Evolutionary conservation across 2,888 invertebrate species (phyloP).

Genomic region (Bhutanitis thaidina): DNA sequence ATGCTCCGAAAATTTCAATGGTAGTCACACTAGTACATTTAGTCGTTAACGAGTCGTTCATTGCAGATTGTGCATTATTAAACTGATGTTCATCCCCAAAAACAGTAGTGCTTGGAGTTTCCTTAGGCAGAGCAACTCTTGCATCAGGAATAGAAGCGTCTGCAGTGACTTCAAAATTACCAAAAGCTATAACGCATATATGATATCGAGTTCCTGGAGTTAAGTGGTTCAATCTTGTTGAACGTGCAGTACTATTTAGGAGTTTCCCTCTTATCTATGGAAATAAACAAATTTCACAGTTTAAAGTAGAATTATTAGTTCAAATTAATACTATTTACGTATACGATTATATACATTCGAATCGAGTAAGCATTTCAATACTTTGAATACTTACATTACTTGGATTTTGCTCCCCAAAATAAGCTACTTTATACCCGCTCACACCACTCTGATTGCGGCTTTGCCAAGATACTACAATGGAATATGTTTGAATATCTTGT

Average conservation of each 20-base stretch:
- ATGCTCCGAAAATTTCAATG: constrained; percentile 84
- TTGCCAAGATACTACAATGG: constrained; percentile 93
- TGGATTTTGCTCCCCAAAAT: constrained; percentile 81
- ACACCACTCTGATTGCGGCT: constrained; percentile 92
- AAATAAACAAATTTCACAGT: background rate
- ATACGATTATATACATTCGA: no score
- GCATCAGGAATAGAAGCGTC: constrained; percentile 72
- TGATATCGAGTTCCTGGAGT: constrained; percentile 89
- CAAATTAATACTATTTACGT: no score
- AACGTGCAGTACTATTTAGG: constrained; percentile 85
- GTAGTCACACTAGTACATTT: constrained; percentile 89
- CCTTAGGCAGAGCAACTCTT: constrained; percentile 64
- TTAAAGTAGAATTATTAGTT: no score
- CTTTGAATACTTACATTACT: constrained; percentile 69
- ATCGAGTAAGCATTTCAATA: no score
- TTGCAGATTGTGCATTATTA: constrained; percentile 54
- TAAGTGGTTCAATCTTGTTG: constrained; percentile 86
- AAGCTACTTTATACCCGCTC: constrained; percentile 91
- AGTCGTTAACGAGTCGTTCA: constrained; percentile 85
- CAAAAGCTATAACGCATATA: constrained; percentile 93
- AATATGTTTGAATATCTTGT: constrained; percentile 92
- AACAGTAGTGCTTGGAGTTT: constrained; percentile 55
- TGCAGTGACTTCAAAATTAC: constrained; percentile 80
- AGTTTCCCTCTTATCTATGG: constrained; percentile 87
- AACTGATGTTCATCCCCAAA: constrained; percentile 82